phyloP scores from a whole-genome alignment of 2,888 invertebrate genomes.

The Agrochola circellaris region DNA sequence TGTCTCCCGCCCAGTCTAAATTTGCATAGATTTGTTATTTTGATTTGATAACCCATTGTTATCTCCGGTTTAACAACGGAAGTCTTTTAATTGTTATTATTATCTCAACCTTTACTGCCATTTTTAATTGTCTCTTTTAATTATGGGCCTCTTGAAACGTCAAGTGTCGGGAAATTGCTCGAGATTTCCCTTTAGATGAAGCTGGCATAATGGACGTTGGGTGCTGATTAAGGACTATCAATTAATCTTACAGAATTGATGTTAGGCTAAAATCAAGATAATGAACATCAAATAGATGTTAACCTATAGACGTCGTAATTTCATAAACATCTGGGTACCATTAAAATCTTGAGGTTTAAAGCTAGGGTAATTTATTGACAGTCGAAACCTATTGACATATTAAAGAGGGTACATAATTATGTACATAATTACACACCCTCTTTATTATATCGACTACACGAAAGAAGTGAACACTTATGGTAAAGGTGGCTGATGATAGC shows the following conservation, averaged over 20 bases:
- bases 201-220: conserved; percentile 43
- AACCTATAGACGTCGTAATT: neutral
- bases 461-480: no score
- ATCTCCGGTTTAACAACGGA: conserved; percentile 70
- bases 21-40: conserved; percentile 83
- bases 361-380: neutral
- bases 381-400: neutral
- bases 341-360: neutral
- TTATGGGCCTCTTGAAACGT: conserved; percentile 67
- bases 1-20: conserved; percentile 67
- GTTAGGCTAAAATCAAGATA: conserved; percentile 31
- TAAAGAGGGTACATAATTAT: no score
- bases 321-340: neutral
- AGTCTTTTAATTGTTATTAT: conserved; percentile 78
- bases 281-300: conserved; percentile 11
- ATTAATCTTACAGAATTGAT: conserved; percentile 50
- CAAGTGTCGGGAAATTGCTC: conserved; percentile 66
- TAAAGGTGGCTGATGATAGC: no score
- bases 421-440: no score
- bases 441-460: no score
- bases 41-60: conserved; percentile 70
- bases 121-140: conserved; percentile 78
- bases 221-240: conserved; percentile 47
- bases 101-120: conserved; percentile 71
- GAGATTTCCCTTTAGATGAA: conserved; percentile 61